Percentiles rank a stretch among this genome's conserved stretches.
These are phyloP conservation scores for Tachina fera DNA, from an alignment of 2,888 invertebrate species.

Conservation along the genomic window DNA sequence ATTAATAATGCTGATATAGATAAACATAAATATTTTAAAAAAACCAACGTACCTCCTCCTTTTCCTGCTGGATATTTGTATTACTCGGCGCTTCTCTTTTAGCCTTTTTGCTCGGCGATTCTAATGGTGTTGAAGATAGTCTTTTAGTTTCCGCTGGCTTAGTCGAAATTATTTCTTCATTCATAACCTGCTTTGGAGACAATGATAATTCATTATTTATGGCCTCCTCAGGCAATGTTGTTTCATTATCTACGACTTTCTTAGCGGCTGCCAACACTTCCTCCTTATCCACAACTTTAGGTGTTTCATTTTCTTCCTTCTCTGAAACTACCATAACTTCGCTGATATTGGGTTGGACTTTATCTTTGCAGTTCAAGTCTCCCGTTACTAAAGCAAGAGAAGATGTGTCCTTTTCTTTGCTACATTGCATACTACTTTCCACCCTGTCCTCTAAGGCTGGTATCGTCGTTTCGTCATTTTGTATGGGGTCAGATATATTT, in stretches of 20 bases:
- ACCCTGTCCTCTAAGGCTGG: conserved; percentile 12
- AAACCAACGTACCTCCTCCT: conserved; percentile 47
- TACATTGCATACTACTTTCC: not conserved
- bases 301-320: not conserved
- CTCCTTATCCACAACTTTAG: not conserved
- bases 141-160: conserved; percentile 31
- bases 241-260: not conserved
- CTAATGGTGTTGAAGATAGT: conserved; percentile 2
- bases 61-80: not conserved
- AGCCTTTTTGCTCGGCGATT: conserved; percentile 30
- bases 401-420: not conserved
- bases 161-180: not conserved
- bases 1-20: too few relatives aligned
- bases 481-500: conserved; percentile 58
- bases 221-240: not conserved
- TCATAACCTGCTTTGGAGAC: not conserved
- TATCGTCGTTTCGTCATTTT: conserved; percentile 44
- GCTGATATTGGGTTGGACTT: not conserved
- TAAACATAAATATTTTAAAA: not conserved
- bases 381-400: not conserved
- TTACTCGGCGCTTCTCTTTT: conserved; percentile 37
- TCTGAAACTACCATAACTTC: not conserved
- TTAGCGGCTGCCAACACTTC: not conserved
- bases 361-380: not conserved
- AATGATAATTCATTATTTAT: not conserved